These are phyloP conservation scores for Octodonta nipae DNA, from an alignment of 2,888 invertebrate genomes.

Conservation along the genomic window DNA sequence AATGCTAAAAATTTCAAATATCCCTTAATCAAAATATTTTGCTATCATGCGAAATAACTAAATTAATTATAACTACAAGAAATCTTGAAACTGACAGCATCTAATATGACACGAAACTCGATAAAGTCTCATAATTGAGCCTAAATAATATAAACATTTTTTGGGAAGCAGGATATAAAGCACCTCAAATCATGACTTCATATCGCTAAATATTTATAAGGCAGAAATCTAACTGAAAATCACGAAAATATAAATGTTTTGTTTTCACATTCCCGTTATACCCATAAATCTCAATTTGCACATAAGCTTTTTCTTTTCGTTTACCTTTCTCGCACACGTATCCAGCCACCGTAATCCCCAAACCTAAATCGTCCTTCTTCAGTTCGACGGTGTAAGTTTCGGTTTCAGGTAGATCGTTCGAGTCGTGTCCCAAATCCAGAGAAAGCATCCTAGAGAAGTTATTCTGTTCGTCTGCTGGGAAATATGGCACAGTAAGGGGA, in stretches of 20 bases:
- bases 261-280: background rate
- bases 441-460: conserved; percentile 30
- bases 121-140: too few relatives aligned
- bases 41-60: too few relatives aligned
- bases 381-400: conserved; percentile 82
- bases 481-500: conserved; percentile 13
- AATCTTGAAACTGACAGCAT: too few relatives aligned
- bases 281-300: background rate
- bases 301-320: conserved; percentile 4
- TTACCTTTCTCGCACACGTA: conserved; percentile 87
- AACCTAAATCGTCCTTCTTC: conserved; percentile 68
- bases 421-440: conserved; percentile 39
- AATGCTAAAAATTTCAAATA: too few relatives aligned
- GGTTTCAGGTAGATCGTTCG: conserved; percentile 60
- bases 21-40: too few relatives aligned
- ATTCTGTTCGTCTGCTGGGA: conserved; percentile 19
- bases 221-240: too few relatives aligned
- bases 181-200: background rate
- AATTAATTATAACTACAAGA: too few relatives aligned
- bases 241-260: too few relatives aligned
- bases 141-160: too few relatives aligned
- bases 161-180: too few relatives aligned
- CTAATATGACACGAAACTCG: too few relatives aligned
- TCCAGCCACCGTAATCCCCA: conserved; percentile 92
- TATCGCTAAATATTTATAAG: background rate